Base-by-base conservation (phyloP, 2,797 vertebrate species). In the Crocodylus rhombifer region DNA sequence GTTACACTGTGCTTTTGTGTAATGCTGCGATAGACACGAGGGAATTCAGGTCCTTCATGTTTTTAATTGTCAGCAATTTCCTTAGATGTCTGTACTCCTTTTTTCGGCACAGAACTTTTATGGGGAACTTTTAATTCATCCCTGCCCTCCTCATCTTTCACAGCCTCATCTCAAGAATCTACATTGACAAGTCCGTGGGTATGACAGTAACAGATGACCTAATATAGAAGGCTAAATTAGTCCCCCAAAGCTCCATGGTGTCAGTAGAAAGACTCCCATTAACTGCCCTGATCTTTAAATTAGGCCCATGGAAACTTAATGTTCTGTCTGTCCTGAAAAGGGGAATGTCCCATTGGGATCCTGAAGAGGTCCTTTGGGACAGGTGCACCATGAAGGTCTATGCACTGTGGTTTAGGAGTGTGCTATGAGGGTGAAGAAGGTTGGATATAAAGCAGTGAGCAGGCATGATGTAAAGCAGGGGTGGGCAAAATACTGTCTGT, bases 51-150 rank as follows among this genome's bases (percentile, higher is more conserved):
- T 88, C 7, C n/a, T 86, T 80, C 84, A 10, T 56, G 30, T 87
- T 86, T 86, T 89, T 17, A 78, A 33, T 21, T 93, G 11, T 25
- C 81, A 25, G 25, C 80, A 92, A 28, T 86, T 12, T 33, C 77
- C 88, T 77, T 51, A 84, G 20, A n/a, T 90, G 21, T 91, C 80
- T 80, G 5, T 82, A 55, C 77, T 73, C 5, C 6, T 20, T 80
- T 88, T 65, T 51, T 75, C 79, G 81, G 36, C 69, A 36, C 28
- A 69, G 13, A 13, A 55, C 69, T 18, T 83, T 74, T 10, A 69
- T 93, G 20, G 30, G 86, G 84, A 84, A 67, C 23, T 0, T 86
- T 92, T 63, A 60, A 17, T 5, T 36, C 60, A 76, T 77, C 36
- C 26, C 58, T 55, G 60, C 51, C 28, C 25, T 84, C 88, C 5